Conservation (phyloP, 2,113 vertebrate genomes). For the Oreochromis tanganicae region DNA sequence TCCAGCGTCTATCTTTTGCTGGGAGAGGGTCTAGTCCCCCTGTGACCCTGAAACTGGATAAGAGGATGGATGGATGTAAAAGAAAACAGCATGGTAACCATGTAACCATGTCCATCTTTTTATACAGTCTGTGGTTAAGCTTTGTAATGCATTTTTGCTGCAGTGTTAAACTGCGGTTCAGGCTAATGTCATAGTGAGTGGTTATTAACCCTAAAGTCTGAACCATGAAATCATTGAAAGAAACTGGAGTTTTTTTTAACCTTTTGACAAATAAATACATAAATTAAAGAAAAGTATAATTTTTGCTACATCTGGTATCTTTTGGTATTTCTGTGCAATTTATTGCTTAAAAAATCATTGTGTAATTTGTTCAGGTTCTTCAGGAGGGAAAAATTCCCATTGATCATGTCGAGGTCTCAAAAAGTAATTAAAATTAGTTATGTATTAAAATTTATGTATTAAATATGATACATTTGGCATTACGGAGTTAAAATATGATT, state of each 20-base stretch:
- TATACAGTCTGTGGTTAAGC: neutral
- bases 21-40: fast-evolving
- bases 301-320: neutral
- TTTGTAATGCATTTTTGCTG: neutral
- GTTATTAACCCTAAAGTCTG: too few relatives aligned
- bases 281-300: neutral
- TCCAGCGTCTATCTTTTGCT: fast-evolving
- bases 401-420: neutral
- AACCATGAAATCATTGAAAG: too few relatives aligned
- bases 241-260: neutral
- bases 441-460: neutral
- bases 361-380: neutral
- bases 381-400: neutral
- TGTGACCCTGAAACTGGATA: neutral
- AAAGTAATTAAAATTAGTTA: neutral
- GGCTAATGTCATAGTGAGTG: neutral
- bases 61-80: neutral
- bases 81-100: neutral
- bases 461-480: neutral
- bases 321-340: neutral
- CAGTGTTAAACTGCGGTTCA: neutral
- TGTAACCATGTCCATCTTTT: neutral
- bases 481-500: neutral
- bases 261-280: neutral
- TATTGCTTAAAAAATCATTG: fast-evolving